phyloP scores from a whole-genome alignment of 1,140 invertebrate genomes.

The Psilanteris sp. region DNA sequence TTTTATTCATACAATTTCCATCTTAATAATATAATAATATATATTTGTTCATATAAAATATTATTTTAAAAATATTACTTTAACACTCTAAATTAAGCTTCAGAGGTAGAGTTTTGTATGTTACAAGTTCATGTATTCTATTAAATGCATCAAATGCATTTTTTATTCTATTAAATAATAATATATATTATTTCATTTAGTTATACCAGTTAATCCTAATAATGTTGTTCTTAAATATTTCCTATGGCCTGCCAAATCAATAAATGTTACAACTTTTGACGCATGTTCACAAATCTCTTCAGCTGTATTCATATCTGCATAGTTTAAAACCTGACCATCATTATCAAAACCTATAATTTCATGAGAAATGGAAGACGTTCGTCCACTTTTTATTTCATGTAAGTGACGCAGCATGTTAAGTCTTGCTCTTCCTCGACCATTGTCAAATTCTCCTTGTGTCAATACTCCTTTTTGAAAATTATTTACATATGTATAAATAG shows the following conservation, averaged over 20 bases:
- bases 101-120: too few relatives aligned
- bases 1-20: too few relatives aligned
- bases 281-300: slow-evolving; percentile 96
- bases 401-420: slow-evolving; percentile 97
- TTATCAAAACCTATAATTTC: slow-evolving; percentile 97
- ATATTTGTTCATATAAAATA: not conserved
- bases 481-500: too few relatives aligned
- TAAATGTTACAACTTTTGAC: slow-evolving; percentile 94
- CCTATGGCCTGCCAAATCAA: slow-evolving; percentile 97
- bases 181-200: not conserved
- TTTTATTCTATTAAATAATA: not conserved
- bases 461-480: slow-evolving; percentile 95
- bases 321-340: slow-evolving; percentile 85
- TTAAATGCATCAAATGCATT: too few relatives aligned
- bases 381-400: slow-evolving; percentile 97
- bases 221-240: slow-evolving; percentile 98
- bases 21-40: not conserved
- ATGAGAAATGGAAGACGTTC: slow-evolving; percentile 97
- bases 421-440: slow-evolving; percentile 95
- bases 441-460: slow-evolving; percentile 96
- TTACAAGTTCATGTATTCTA: too few relatives aligned
- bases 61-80: too few relatives aligned
- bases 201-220: slow-evolving; percentile 89
- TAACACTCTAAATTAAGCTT: too few relatives aligned
- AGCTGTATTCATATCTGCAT: slow-evolving; percentile 93